A percentile compares a stretch with the other conserved stretches of the same genome.
Evolutionary conservation across 2,797 vertebrate genomes (phyloP).

Genomic region (Clarias laeviceps): DNA sequence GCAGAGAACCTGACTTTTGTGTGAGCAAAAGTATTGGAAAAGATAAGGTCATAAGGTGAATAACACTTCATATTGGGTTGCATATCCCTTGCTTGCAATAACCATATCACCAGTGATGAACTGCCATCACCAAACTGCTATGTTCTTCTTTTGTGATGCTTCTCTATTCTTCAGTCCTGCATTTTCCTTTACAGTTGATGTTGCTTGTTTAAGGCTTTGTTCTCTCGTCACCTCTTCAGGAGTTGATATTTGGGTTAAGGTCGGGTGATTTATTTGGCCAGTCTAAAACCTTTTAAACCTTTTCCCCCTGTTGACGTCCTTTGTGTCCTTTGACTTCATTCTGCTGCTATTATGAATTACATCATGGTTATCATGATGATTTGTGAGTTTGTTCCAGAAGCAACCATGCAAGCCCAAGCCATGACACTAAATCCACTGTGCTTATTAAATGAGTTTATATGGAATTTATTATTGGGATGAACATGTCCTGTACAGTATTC

Average conservation of each 20-base stretch:
- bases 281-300: background rate
- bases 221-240: background rate
- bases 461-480: background rate
- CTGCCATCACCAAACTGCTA: background rate
- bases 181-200: background rate
- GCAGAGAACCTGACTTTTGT: background rate
- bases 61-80: background rate
- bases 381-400: background rate
- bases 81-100: background rate
- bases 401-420: background rate
- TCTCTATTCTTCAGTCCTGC: background rate
- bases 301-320: background rate
- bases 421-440: background rate
- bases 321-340: background rate
- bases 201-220: background rate
- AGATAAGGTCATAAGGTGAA: background rate
- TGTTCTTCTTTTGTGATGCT: background rate
- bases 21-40: background rate
- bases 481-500: background rate
- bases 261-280: background rate
- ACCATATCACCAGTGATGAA: background rate
- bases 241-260: background rate
- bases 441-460: background rate
- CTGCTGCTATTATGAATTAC: background rate
- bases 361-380: background rate